Conservation (phyloP, 2,113 vertebrate genomes). For the Cariama cristata region DNA sequence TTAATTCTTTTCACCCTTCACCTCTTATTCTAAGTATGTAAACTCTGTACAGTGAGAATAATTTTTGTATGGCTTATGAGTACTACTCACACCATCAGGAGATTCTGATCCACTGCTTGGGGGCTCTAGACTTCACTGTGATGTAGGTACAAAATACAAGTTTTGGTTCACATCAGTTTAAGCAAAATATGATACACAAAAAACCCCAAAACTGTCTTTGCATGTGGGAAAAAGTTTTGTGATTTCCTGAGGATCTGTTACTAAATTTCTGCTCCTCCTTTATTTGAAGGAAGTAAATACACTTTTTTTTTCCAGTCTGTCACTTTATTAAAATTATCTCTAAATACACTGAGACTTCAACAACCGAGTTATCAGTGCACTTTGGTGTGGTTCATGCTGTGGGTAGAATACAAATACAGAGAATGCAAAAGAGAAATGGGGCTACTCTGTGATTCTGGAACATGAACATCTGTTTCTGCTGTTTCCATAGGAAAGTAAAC, state of each 20-base stretch:
- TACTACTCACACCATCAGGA: neutral
- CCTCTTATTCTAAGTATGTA: neutral
- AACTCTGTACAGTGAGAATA: rapidly evolving
- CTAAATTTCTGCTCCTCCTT: neutral
- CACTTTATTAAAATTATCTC: neutral
- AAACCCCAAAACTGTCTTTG: rapidly evolving
- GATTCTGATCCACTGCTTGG: neutral
- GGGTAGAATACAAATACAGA: neutral
- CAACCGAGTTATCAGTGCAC: neutral
- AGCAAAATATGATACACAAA: neutral
- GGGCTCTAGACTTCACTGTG: neutral
- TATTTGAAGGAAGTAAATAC: neutral
- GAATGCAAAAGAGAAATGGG: neutral
- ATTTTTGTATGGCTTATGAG: neutral
- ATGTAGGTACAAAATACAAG: neutral
- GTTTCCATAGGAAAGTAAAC: neutral
- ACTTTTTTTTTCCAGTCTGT: neutral
- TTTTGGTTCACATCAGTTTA: neutral
- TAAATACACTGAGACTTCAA: neutral
- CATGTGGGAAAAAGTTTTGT: neutral
- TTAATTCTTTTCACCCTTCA: neutral
- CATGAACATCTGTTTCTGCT: neutral
- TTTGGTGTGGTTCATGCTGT: neutral
- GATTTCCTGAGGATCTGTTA: neutral
- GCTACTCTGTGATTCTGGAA: neutral